Evolutionary conservation across 2,797 vertebrate genomes (phyloP).

Genomic region (Poecilia wingei): DNA sequence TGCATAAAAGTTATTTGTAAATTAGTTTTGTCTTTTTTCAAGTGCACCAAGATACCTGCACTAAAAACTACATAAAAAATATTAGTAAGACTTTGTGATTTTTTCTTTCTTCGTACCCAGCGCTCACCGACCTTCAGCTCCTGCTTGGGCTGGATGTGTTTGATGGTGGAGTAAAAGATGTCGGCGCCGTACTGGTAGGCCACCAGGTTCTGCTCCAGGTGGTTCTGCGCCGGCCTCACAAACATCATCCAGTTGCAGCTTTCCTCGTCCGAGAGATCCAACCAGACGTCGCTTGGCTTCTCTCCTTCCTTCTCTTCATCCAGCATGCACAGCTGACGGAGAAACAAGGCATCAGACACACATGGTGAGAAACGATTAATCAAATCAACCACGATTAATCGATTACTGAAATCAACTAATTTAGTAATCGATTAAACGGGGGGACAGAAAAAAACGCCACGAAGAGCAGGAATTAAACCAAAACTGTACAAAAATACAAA

Average conservation of each 20-base stretch:
- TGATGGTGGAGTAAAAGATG: slow-evolving; percentile 97
- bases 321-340: slow-evolving; percentile 77
- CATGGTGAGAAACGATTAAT: not conserved
- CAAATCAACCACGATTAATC: no score
- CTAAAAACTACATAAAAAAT: no score
- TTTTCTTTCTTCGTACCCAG: not conserved
- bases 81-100: no score
- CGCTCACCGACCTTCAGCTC: slow-evolving; percentile 89
- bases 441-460: no score
- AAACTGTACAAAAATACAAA: no score
- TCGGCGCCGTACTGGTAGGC: slow-evolving; percentile 97
- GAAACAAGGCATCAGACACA: not conserved
- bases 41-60: no score
- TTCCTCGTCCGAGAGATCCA: slow-evolving; percentile 94
- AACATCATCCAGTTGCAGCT: slow-evolving; percentile 99
- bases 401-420: no score
- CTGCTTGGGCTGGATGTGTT: slow-evolving; percentile 97
- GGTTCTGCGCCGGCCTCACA: slow-evolving; percentile 96
- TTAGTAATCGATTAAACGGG: no score
- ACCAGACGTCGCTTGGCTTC: slow-evolving; percentile 89
- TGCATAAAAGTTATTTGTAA: no score
- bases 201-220: slow-evolving; percentile 97
- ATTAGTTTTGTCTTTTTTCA: no score
- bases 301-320: slow-evolving; percentile 88
- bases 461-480: no score